Evolutionary conservation across 2,113 vertebrate species (phyloP).

Genomic region (Haemorhous mexicanus): DNA sequence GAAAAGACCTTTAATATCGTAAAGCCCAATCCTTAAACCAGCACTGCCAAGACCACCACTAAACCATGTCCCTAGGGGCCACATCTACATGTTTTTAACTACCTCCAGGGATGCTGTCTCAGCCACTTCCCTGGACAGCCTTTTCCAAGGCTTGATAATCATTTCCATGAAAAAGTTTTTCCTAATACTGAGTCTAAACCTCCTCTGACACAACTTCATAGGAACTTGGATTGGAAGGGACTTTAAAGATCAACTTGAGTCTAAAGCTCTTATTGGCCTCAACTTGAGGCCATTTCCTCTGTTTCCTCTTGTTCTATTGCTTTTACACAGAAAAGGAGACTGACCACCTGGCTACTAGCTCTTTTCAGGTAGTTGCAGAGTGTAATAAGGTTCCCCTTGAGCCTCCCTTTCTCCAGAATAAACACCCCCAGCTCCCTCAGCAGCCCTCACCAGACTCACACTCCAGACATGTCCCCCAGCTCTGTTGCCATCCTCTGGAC

Average conservation of each 20-base stretch:
- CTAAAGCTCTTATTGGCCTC: not conserved
- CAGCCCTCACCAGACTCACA: not conserved
- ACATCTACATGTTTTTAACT: not conserved
- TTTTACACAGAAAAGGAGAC: not conserved
- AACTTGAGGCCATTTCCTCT: not conserved
- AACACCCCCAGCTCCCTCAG: not conserved
- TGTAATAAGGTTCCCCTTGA: not conserved
- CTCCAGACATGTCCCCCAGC: not conserved
- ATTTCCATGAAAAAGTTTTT: not conserved
- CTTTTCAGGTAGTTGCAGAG: not conserved
- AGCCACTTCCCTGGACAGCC: not conserved
- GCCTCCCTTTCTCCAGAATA: not conserved
- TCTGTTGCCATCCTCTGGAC: fast-evolving
- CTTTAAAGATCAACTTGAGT: not conserved
- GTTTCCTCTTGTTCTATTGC: not conserved
- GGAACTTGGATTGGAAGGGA: not conserved
- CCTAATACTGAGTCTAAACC: not conserved
- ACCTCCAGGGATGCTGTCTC: not conserved
- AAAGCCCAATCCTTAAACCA: not conserved
- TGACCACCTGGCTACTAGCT: not conserved
- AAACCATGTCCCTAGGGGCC: not conserved
- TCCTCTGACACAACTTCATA: not conserved
- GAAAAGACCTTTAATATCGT: not conserved
- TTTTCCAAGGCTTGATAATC: not conserved
- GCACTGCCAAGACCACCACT: not conserved